Conservation (phyloP, 1,140 invertebrate species). For the Apolygus lucorum region DNA sequence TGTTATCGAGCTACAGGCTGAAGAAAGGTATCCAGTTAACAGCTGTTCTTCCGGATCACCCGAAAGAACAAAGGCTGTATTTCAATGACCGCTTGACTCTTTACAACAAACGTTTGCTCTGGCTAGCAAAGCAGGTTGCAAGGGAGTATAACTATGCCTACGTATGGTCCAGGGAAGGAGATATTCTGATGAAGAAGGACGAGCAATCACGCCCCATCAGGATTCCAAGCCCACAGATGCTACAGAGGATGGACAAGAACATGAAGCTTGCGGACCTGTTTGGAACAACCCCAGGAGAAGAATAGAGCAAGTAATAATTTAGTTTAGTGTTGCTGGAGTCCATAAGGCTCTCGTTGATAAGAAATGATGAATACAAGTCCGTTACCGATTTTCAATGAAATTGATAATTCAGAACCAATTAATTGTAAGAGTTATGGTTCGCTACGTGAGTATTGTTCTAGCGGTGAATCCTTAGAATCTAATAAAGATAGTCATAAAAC, state of each 20-base stretch:
- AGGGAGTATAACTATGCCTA: background rate
- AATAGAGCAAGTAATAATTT: too few relatives aligned
- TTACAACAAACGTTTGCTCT: slow-evolving; percentile 1
- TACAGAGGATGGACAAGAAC: background rate
- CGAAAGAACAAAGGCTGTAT: background rate
- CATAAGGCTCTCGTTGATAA: too few relatives aligned
- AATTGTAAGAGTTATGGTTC: too few relatives aligned
- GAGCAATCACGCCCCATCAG: slow-evolving; percentile 4
- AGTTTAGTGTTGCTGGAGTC: too few relatives aligned
- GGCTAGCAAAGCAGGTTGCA: slow-evolving; percentile 5
- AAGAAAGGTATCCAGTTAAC: slow-evolving; percentile 18
- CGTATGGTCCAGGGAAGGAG: slow-evolving; percentile 2
- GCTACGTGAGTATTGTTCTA: too few relatives aligned
- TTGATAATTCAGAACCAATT: too few relatives aligned
- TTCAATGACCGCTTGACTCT: background rate
- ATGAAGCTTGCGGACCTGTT: background rate
- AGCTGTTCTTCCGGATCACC: background rate
- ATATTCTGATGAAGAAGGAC: slow-evolving; percentile 1
- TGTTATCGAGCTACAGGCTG: background rate
- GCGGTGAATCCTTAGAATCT: too few relatives aligned
- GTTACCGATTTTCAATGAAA: too few relatives aligned
- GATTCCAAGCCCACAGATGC: background rate
- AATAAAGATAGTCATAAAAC: too few relatives aligned
- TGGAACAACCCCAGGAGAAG: too few relatives aligned
- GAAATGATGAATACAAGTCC: too few relatives aligned